These are phyloP conservation scores for Drosophila villosipedis DNA, from an alignment of 2,888 invertebrate genomes.

Conservation along the genomic window DNA sequence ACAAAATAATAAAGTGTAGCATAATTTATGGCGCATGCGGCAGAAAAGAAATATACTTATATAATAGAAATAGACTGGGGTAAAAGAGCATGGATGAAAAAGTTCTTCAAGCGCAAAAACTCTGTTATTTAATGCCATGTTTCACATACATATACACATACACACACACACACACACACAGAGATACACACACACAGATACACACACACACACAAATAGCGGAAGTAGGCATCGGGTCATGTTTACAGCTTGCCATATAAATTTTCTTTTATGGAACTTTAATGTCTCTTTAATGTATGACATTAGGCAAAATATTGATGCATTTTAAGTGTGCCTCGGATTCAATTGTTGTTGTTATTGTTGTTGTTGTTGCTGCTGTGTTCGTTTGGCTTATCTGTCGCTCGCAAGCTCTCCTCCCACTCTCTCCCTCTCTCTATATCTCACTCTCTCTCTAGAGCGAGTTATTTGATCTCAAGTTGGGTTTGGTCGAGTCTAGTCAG, in stretches of 20 bases:
- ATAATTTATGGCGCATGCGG: constrained; percentile 55
- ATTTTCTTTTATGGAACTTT: constrained; percentile 68
- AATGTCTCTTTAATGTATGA: constrained; percentile 65
- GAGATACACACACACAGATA: constrained; percentile 9
- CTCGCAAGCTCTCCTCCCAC: not conserved
- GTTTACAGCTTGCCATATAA: constrained; percentile 55
- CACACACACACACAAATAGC: not conserved
- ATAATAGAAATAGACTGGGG: constrained; percentile 17
- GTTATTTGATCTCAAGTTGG: not conserved
- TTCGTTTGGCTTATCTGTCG: not conserved
- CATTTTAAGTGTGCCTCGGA: constrained; percentile 38
- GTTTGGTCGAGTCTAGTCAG: not conserved
- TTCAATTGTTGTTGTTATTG: not conserved
- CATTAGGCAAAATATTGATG: constrained; percentile 59
- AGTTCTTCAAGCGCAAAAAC: constrained; percentile 57
- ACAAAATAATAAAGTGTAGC: constrained; percentile 61
- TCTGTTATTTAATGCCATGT: constrained; percentile 60
- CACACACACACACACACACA: constrained; percentile 17
- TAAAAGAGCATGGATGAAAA: constrained; percentile 31
- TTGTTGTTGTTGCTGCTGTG: not conserved
- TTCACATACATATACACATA: not conserved
- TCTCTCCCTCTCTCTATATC: not conserved
- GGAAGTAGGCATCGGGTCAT: constrained; percentile 15
- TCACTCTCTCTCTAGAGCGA: not conserved
- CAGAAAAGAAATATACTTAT: constrained; percentile 22